Evolutionary conservation across 2,888 invertebrate genomes (phyloP).

Genomic region (Eupithecia pulchellata): DNA sequence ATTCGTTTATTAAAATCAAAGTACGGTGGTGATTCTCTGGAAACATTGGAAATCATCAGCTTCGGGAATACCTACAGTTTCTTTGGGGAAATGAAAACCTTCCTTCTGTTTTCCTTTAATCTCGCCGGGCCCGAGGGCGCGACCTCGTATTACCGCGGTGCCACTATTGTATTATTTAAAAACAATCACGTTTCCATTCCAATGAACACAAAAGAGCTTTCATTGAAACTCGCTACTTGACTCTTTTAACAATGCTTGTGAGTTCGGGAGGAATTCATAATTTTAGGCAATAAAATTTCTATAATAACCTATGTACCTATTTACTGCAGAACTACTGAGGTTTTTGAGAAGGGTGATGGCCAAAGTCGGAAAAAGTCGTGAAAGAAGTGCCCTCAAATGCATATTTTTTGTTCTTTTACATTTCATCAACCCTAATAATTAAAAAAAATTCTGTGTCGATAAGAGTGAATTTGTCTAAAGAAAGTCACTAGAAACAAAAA

Average conservation of each 20-base stretch:
- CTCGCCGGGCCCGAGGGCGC: conserved; percentile 18
- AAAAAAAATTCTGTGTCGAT: too few relatives aligned
- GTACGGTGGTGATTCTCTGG: neutral
- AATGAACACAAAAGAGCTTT: neutral
- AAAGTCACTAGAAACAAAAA: too few relatives aligned
- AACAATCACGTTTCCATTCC: conserved; percentile 6
- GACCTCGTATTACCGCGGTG: conserved; percentile 1
- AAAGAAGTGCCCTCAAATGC: too few relatives aligned
- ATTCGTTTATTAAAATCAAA: neutral
- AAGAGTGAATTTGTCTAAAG: too few relatives aligned
- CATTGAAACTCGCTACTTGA: neutral
- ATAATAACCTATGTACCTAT: neutral
- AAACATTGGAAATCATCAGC: conserved; percentile 14
- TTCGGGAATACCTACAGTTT: conserved; percentile 6
- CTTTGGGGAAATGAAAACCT: conserved; percentile 39
- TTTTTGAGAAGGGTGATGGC: too few relatives aligned
- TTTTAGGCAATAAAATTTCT: neutral
- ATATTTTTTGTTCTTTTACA: too few relatives aligned
- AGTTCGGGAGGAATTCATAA: neutral
- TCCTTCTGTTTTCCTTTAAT: conserved; percentile 45
- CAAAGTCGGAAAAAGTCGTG: too few relatives aligned
- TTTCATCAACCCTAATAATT: too few relatives aligned
- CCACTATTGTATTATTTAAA: conserved; percentile 3
- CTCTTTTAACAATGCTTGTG: neutral
- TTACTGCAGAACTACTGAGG: too few relatives aligned